Evolutionary conservation across 1,140 invertebrate genomes (phyloP).

Genomic region (Achroia grisella): DNA sequence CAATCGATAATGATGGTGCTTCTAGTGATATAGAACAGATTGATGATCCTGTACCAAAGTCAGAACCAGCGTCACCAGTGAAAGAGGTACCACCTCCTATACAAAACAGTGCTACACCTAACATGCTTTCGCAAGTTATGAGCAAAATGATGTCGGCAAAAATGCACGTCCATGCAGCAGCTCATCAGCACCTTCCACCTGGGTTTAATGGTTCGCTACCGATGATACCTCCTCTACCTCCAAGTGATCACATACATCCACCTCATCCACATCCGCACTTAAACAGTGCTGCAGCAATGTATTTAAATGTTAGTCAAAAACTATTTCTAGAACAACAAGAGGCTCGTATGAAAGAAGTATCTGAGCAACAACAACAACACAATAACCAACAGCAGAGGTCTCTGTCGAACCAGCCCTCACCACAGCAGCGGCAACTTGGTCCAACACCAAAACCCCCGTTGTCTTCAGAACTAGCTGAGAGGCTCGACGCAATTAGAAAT

Average conservation of each 20-base stretch:
- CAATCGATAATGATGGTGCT: conserved; percentile 82
- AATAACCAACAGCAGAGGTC: conserved; percentile 69
- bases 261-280: conserved; percentile 76
- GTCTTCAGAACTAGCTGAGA: conserved; percentile 76
- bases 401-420: conserved; percentile 74
- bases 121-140: conserved; percentile 80
- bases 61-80: conserved; percentile 76
- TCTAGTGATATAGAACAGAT: conserved; percentile 79
- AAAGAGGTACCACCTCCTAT: conserved; percentile 75
- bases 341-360: conserved; percentile 81
- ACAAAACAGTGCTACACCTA: conserved; percentile 67
- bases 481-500: conserved; percentile 78
- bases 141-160: conserved; percentile 80
- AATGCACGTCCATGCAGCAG: conserved; percentile 73
- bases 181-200: conserved; percentile 71
- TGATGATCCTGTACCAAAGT: conserved; percentile 70
- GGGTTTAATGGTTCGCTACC: conserved; percentile 74
- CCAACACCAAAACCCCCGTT: conserved; percentile 71
- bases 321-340: conserved; percentile 86
- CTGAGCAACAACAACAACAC: conserved; percentile 72
- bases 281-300: conserved; percentile 83
- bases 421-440: conserved; percentile 67
- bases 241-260: conserved; percentile 70
- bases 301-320: conserved; percentile 81
- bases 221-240: conserved; percentile 75